Evolutionary conservation across 2,888 invertebrate species (phyloP), one percentile per base, ranked within the genome.

Genomic region (Alloscopus bannaensis): DNA sequence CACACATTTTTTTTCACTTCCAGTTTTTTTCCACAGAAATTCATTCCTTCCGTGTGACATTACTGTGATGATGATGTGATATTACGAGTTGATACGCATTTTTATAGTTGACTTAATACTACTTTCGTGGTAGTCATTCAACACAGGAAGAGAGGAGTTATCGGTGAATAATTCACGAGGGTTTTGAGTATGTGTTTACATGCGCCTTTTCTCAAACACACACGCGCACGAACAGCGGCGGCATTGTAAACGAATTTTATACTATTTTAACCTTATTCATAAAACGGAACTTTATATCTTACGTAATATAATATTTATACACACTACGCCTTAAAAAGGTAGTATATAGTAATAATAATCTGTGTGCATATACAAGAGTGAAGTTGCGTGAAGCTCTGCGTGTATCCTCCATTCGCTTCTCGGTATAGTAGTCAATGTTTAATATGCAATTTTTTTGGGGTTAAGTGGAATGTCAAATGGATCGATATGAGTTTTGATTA

Each of bases 401-500:
- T 16, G 1, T 18, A 18, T 40, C 26, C 11, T 26, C 26, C 45
- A 60, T 73, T 36, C n/a, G 36, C 52, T 45, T 64, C 50, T 36
- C 75, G n/a, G n/a, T n/a, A n/a, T n/a, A n/a, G n/a, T 62, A 16
- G 59, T 62, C 18, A 59, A 50, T 52, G 68, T 66, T 66, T 81
- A 79, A 81, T 81, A 81, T 81, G 81, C 81, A 83, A 81, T 83
- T 83, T 83, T 82, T 82, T 82, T 81, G 65, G 78, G 81, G 78
- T 78, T 81, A 83, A 83, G 83, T 81, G 78, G 83, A 81, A 83
- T 81, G 81, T 81, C 81, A 83, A 81, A 81, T 80, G 81, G 83
- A 83, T 83, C 83, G 83, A 83, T 83, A 83, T 66, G 71, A 66
- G 79, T 83, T 83, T 83, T 83, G 83, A 83, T 83, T 83, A 83